Conservation (phyloP, 2,888 invertebrate genomes). For the Erannis defoliaria region DNA sequence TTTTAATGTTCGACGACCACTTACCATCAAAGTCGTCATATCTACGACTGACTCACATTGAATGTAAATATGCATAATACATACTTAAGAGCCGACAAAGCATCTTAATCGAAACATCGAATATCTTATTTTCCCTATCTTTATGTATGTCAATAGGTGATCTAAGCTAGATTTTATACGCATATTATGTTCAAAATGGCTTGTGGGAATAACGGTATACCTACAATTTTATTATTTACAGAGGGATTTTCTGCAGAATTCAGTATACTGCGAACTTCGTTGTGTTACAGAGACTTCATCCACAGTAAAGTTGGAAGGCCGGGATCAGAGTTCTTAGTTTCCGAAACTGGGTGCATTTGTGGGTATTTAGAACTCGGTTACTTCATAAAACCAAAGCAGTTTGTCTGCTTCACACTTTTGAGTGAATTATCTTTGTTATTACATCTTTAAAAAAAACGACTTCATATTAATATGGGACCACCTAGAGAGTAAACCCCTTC, state of each 20-base stretch:
- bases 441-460: too few relatives aligned
- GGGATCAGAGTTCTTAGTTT: neutral
- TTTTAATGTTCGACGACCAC: too few relatives aligned
- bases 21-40: too few relatives aligned
- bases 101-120: too few relatives aligned
- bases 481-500: too few relatives aligned
- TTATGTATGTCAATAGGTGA: neutral
- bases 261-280: neutral
- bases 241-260: neutral
- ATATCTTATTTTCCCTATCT: too few relatives aligned
- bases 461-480: too few relatives aligned
- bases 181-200: neutral
- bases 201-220: neutral
- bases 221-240: neutral
- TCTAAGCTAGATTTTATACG: neutral
- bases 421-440: too few relatives aligned
- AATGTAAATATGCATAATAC: too few relatives aligned
- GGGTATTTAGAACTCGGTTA: neutral
- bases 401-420: too few relatives aligned
- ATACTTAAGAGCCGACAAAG: too few relatives aligned
- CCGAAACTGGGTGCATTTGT: neutral
- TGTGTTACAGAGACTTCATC: neutral
- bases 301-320: neutral
- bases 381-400: neutral
- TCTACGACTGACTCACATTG: too few relatives aligned